A percentile compares a stretch with the other conserved stretches of the same genome.
These are phyloP conservation scores for Anadara kagoshimensis DNA, from an alignment of 1,140 invertebrate species.

Conservation along the genomic window DNA sequence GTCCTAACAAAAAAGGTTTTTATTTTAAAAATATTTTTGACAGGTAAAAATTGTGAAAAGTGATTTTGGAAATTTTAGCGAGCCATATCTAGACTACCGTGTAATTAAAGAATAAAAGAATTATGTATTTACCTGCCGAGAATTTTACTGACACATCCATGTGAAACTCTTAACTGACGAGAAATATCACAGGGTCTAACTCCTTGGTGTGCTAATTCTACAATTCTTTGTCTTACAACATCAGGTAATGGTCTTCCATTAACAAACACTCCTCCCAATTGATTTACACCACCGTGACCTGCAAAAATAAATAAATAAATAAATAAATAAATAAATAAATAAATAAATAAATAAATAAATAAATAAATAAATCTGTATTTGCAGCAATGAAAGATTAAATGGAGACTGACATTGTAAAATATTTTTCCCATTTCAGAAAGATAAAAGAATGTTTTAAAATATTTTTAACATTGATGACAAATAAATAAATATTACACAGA, in stretches of 20 bases:
- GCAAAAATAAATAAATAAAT: constrained; percentile 19
- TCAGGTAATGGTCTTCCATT: constrained; percentile 97
- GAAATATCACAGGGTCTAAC: constrained; percentile 96
- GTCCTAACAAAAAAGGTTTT: too few relatives aligned
- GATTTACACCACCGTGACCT: constrained; percentile 88
- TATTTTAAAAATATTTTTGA: too few relatives aligned
- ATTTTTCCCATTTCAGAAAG: too few relatives aligned
- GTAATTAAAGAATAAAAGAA: constrained; percentile 6
- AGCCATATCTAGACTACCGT: background rate
- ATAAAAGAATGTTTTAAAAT: too few relatives aligned
- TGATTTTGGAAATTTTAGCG: too few relatives aligned
- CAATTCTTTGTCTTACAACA: constrained; percentile 94
- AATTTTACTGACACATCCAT: constrained; percentile 97
- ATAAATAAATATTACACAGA: background rate
- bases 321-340: background rate
- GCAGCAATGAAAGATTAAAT: too few relatives aligned
- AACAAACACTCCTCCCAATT: constrained; percentile 98
- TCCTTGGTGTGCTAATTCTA: constrained; percentile 94
- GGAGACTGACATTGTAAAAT: too few relatives aligned
- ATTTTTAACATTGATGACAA: too few relatives aligned
- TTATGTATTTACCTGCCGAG: constrained; percentile 73
- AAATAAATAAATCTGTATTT: constrained; percentile 1
- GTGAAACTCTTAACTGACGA: constrained; percentile 91
- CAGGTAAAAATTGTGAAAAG: too few relatives aligned
- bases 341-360: constrained; percentile 6